phyloP scores from a whole-genome alignment of 1,140 invertebrate genomes.

The Adoxophyes honmai region DNA sequence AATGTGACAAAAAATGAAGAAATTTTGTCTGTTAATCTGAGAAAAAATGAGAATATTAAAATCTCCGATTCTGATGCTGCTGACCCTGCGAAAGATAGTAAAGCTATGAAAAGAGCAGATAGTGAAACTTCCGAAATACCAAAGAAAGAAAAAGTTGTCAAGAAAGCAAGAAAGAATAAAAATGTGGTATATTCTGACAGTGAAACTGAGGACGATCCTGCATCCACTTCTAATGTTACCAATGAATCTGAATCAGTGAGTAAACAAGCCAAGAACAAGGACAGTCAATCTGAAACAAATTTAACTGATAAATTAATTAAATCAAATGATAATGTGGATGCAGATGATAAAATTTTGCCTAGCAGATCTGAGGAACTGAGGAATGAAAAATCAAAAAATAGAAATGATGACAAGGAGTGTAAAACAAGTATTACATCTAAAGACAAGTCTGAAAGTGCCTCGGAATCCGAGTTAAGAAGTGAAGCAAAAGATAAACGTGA shows the following conservation, averaged over 20 bases:
- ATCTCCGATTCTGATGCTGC: background rate
- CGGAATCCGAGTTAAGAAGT: too few species aligned
- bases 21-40: background rate
- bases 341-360: too few species aligned
- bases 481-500: too few species aligned
- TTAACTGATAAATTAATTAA: too few species aligned
- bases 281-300: too few species aligned
- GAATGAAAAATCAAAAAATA: too few species aligned
- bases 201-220: slow-evolving; percentile 11
- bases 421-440: too few species aligned
- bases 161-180: slow-evolving; percentile 1
- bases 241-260: slow-evolving; percentile 28
- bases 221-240: slow-evolving; percentile 31
- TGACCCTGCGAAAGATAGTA: background rate
- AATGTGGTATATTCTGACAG: slow-evolving; percentile 8
- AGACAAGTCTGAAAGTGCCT: too few species aligned
- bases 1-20: background rate
- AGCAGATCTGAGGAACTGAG: too few species aligned
- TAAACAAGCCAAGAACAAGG: slow-evolving; percentile 3
- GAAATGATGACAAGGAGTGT: too few species aligned
- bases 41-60: background rate
- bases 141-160: slow-evolving; percentile 4
- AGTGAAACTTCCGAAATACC: background rate
- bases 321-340: too few species aligned
- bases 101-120: background rate